These are phyloP conservation scores for Myotis yumanensis DNA, from an alignment of 2,113 vertebrate genomes.

Conservation along the genomic window DNA sequence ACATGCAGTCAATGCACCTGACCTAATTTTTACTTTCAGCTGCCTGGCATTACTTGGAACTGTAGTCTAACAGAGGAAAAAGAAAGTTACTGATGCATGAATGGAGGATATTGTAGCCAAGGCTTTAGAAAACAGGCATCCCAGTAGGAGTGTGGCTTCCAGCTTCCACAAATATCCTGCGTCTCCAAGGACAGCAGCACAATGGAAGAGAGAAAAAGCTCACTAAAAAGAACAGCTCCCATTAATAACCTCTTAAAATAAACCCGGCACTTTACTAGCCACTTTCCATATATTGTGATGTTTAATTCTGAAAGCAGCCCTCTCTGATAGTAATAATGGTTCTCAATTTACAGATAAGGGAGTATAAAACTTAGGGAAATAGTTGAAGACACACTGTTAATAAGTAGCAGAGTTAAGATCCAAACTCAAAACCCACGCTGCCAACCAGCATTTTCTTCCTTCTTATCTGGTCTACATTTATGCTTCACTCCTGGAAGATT, in stretches of 20 bases:
- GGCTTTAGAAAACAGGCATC: background rate
- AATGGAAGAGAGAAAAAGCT: background rate
- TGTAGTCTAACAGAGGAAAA: background rate
- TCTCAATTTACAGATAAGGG: background rate
- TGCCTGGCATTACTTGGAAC: background rate
- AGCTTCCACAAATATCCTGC: background rate
- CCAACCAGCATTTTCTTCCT: background rate
- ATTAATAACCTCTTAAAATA: constrained; percentile 44
- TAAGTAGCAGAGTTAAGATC: background rate
- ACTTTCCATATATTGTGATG: background rate
- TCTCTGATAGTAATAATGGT: background rate
- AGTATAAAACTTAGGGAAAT: background rate
- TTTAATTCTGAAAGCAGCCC: background rate
- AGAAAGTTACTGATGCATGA: background rate
- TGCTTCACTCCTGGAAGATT: background rate
- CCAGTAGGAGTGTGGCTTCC: background rate
- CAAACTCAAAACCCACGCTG: background rate
- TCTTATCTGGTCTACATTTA: background rate
- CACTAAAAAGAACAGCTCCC: background rate
- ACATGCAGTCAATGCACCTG: background rate
- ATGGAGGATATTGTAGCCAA: background rate
- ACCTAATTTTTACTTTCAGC: background rate
- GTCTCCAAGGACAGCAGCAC: background rate
- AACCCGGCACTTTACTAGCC: background rate
- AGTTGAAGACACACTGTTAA: background rate